Evolutionary conservation across 2,797 vertebrate species (phyloP).

Genomic region (Cyprinodon diabolis): DNA sequence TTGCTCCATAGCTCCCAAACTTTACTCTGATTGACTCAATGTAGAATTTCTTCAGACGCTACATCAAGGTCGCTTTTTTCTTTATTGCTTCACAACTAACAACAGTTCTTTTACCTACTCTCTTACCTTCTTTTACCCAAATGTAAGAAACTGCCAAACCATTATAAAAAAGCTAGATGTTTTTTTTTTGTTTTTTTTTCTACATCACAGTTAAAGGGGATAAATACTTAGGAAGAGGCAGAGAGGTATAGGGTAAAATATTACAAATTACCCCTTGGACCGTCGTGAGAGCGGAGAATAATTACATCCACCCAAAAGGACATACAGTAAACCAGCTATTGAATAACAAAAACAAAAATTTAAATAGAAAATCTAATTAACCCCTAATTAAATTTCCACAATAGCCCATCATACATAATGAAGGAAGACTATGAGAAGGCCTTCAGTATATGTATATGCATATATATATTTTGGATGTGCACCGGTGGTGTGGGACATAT

Average conservation of each 20-base stretch:
- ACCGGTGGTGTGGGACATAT: too few relatives aligned
- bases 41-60: constrained; percentile 42
- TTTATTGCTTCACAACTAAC: constrained; percentile 26
- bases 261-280: constrained; percentile 80
- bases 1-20: constrained; percentile 28
- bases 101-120: neutral
- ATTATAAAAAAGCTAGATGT: constrained; percentile 54
- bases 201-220: constrained; percentile 69
- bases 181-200: constrained; percentile 69
- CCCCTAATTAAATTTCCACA: constrained; percentile 50
- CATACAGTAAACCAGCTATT: constrained; percentile 63
- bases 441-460: constrained; percentile 6
- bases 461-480: neutral
- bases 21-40: constrained; percentile 41
- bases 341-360: constrained; percentile 79
- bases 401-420: constrained; percentile 47
- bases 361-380: constrained; percentile 76
- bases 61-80: constrained; percentile 4
- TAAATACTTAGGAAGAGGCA: constrained; percentile 73
- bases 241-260: constrained; percentile 76
- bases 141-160: constrained; percentile 18
- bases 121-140: too few relatives aligned
- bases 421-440: constrained; percentile 54
- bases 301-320: constrained; percentile 79
- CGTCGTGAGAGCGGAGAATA: constrained; percentile 77